Base-by-base conservation (phyloP, 2,797 vertebrate genomes). In the Helicolenus hilgendorfi region DNA sequence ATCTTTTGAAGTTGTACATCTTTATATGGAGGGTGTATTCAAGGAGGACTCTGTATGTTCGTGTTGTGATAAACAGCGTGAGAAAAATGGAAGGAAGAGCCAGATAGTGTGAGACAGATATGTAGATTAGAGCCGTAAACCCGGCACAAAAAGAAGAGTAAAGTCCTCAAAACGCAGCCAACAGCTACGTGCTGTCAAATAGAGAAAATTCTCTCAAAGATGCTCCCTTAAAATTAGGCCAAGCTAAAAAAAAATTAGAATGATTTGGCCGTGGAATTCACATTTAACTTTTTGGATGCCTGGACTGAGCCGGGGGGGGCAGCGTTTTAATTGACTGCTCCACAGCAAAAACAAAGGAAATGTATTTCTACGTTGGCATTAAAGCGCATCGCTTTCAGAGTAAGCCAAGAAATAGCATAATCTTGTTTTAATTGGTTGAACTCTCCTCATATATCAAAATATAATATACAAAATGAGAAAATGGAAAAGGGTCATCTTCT, bases 71-170 rank as follows among this genome's bases (percentile, higher is more conserved):
- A 71, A 76, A 83, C 33, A 71, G 64, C 0, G 8, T 65, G 70
- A 69, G 53, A 63, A 67, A 78, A 87, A 75, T 5, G 14, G 35
- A 72, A 86, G 29, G 20, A 14, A 83, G 72, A 86, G 77, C 36
- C 38, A 79, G 79, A 87, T 65, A 83, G 75, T 13, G 56, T 60
- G 69, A 87, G 84, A 87, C 74, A 85, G 83, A 87, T 91, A 89
- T 91, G 83, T 74, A 87, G 78, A 92, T 88, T 62, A 62, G 74
- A 83, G 78, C 56, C 26, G 41, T 60, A 83, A 88, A 76, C 27
- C 38, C 22, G n/a, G 73, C 72, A 62, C 56, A 55, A 77, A 79
- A 80, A 64, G 45, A 29, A 31, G 24, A 82, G 22, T 20, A 35
- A 65, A 76, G 72, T 81, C 76, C 31, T 59, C 49, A 76, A 84